phyloP scores from a whole-genome alignment of 2,113 vertebrate species.

The Patagioenas fasciata region DNA sequence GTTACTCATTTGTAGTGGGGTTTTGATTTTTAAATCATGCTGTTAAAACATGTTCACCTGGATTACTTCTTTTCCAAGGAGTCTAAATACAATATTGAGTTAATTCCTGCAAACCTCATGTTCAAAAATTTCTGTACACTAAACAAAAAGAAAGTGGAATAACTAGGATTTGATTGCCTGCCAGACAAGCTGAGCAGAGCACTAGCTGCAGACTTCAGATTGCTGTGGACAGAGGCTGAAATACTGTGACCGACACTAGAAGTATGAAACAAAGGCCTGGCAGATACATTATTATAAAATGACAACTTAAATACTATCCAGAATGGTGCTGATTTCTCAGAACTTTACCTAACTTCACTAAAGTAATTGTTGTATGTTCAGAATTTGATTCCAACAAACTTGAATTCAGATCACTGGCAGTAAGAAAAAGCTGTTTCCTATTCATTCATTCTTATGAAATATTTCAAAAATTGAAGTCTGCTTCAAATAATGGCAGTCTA shows the following conservation, averaged over 20 bases:
- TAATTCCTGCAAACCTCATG: conserved; percentile 5
- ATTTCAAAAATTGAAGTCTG: not conserved
- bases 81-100: not conserved
- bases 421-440: not conserved
- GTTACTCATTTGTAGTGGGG: not conserved
- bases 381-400: not conserved
- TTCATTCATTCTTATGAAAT: not conserved
- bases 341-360: not conserved
- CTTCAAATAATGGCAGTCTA: not conserved
- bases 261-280: not conserved
- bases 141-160: not conserved
- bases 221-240: not conserved
- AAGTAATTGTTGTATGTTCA: not conserved
- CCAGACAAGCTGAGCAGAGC: not conserved
- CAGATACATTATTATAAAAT: not conserved
- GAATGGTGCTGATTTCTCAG: not conserved
- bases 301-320: not conserved
- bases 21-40: conserved; percentile 29
- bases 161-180: not conserved
- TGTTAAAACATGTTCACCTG: not conserved
- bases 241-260: not conserved
- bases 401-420: not conserved
- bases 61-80: not conserved
- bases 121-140: not conserved
- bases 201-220: not conserved